Percentiles rank a stretch among this genome's conserved stretches.
These are phyloP conservation scores for Zaprionus kolodkinae DNA, from an alignment of 1,140 invertebrate genomes.

Conservation along the genomic window DNA sequence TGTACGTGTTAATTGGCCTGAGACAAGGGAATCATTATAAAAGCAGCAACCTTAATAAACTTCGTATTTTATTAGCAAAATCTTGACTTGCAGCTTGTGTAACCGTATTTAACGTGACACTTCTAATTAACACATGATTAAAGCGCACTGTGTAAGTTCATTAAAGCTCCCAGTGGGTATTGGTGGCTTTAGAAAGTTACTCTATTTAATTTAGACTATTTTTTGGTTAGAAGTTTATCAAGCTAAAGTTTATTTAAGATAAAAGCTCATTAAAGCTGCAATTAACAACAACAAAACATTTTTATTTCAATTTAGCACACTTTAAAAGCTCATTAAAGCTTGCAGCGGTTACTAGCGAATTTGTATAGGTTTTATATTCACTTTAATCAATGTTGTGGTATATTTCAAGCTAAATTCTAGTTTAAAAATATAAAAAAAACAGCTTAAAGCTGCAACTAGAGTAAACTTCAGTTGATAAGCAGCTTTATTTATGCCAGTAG, in stretches of 20 bases:
- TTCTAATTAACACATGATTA: not conserved
- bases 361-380: too few relatives aligned
- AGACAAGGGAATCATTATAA: conserved; percentile 6
- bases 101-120: not conserved
- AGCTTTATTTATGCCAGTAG: not conserved
- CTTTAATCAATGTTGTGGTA: too few relatives aligned
- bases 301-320: not conserved
- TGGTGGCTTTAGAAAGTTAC: too few relatives aligned
- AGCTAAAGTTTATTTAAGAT: not conserved
- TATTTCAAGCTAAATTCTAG: too few relatives aligned
- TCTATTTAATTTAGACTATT: not conserved
- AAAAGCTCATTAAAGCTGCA: not conserved
- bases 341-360: too few relatives aligned
- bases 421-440: too few relatives aligned
- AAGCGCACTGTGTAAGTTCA: not conserved
- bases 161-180: not conserved
- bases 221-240: not conserved
- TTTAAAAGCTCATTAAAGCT: too few relatives aligned
- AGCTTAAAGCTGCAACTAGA: too few relatives aligned
- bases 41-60: not conserved
- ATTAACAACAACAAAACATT: too few relatives aligned
- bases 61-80: not conserved
- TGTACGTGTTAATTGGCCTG: conserved; percentile 3
- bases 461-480: not conserved
- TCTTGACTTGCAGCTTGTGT: not conserved